Evolutionary conservation across 2,888 invertebrate species (phyloP).

Genomic region (Branchipolynoe longqiensis): DNA sequence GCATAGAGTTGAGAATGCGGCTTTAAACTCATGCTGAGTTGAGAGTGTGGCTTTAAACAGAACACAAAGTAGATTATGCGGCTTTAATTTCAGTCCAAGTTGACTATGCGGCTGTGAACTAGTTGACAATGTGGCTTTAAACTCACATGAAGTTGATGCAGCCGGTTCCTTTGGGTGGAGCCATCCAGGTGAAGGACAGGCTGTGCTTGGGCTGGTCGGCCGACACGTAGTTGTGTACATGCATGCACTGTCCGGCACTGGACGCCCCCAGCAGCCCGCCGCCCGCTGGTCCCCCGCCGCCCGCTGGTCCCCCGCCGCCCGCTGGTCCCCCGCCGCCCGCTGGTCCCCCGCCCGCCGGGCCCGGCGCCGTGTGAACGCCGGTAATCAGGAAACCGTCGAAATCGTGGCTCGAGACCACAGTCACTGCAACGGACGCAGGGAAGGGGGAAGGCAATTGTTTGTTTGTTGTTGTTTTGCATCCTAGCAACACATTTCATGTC

Average conservation of each 20-base stretch:
- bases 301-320: not conserved
- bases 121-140: too few species aligned
- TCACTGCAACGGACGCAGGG: constrained; percentile 78
- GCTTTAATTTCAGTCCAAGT: too few species aligned
- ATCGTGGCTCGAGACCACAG: constrained; percentile 77
- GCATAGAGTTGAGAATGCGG: too few species aligned
- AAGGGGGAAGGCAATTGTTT: too few species aligned
- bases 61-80: too few species aligned
- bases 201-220: constrained; percentile 74
- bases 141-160: constrained; percentile 81
- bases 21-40: too few species aligned
- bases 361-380: constrained; percentile 79
- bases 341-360: constrained; percentile 53
- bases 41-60: too few species aligned
- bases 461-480: too few species aligned
- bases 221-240: constrained; percentile 79
- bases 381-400: constrained; percentile 81
- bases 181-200: constrained; percentile 79
- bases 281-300: not conserved
- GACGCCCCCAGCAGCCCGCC: not conserved
- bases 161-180: constrained; percentile 80
- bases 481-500: too few species aligned
- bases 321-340: not conserved
- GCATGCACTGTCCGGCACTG: constrained; percentile 75
- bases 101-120: too few species aligned